These are phyloP conservation scores for Brachionus rotundiformis DNA, from an alignment of 1,140 invertebrate species.

Conservation along the genomic window DNA sequence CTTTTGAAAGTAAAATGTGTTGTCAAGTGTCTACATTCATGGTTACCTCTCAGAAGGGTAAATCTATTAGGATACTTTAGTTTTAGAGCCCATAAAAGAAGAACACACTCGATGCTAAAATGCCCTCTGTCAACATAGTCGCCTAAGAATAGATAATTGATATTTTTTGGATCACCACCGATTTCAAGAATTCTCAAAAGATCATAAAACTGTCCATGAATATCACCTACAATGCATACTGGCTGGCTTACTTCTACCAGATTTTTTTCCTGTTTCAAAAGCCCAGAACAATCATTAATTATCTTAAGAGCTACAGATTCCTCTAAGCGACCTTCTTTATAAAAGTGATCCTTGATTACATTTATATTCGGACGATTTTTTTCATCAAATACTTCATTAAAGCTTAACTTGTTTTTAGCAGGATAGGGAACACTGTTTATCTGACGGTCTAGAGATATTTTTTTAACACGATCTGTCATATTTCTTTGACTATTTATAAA, in stretches of 20 bases:
- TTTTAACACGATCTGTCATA: not conserved
- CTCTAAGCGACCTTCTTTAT: constrained; percentile 41
- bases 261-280: constrained; percentile 69
- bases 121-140: constrained; percentile 64
- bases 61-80: constrained; percentile 68
- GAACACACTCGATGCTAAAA: constrained; percentile 49
- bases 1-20: constrained; percentile 59
- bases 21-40: constrained; percentile 56
- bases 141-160: constrained; percentile 67
- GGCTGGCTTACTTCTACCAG: constrained; percentile 69
- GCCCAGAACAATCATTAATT: constrained; percentile 57
- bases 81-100: constrained; percentile 56
- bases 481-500: not conserved
- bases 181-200: constrained; percentile 65
- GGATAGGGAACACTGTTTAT: constrained; percentile 35
- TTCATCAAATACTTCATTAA: constrained; percentile 17
- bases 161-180: constrained; percentile 65
- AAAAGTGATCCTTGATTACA: constrained; percentile 11
- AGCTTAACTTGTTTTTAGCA: not conserved
- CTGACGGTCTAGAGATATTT: not conserved
- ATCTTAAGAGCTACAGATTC: constrained; percentile 7
- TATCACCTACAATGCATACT: constrained; percentile 69
- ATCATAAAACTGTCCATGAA: constrained; percentile 70
- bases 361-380: constrained; percentile 20
- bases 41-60: constrained; percentile 59